phyloP scores from a whole-genome alignment of 2,888 invertebrate genomes.

The Scaptodrosophila latifasciaeformis region DNA sequence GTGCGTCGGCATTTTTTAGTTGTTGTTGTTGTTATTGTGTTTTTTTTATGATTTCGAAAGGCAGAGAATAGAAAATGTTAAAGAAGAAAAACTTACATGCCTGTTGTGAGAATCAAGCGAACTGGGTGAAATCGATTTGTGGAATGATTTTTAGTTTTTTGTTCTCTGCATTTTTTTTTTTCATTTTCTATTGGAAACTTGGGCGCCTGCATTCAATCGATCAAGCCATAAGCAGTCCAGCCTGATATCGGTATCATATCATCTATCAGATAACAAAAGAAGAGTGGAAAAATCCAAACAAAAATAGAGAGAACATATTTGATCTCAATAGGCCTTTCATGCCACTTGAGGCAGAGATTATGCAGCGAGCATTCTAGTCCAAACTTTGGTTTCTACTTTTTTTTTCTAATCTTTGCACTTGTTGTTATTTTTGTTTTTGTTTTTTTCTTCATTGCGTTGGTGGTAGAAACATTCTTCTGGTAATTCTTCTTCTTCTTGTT shows the following conservation, averaged over 20 bases:
- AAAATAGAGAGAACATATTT: too few species aligned
- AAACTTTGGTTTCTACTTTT: too few species aligned
- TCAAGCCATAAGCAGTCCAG: too few species aligned
- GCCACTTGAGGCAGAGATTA: too few species aligned
- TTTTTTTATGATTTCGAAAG: slow-evolving; percentile 47
- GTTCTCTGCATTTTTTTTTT: too few species aligned
- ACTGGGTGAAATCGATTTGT: slow-evolving; percentile 61
- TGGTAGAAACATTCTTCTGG: slow-evolving; percentile 54
- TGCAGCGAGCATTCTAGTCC: too few species aligned
- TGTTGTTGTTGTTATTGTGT: too few species aligned
- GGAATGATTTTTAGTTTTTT: background rate
- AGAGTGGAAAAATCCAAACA: too few species aligned
- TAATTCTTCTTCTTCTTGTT: background rate
- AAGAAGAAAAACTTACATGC: background rate
- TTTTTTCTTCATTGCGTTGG: slow-evolving; percentile 50
- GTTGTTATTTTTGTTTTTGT: slow-evolving; percentile 24
- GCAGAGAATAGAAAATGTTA: slow-evolving; percentile 3
- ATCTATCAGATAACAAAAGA: too few species aligned
- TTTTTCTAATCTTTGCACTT: slow-evolving; percentile 21
- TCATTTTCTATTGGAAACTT: too few species aligned
- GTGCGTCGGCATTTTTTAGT: background rate
- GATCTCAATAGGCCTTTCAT: background rate
- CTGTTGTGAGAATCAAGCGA: slow-evolving; percentile 21
- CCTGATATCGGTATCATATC: too few species aligned
- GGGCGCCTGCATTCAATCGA: too few species aligned